phyloP scores from a whole-genome alignment of 2,113 vertebrate genomes.

The Sapayoa aenigma region DNA sequence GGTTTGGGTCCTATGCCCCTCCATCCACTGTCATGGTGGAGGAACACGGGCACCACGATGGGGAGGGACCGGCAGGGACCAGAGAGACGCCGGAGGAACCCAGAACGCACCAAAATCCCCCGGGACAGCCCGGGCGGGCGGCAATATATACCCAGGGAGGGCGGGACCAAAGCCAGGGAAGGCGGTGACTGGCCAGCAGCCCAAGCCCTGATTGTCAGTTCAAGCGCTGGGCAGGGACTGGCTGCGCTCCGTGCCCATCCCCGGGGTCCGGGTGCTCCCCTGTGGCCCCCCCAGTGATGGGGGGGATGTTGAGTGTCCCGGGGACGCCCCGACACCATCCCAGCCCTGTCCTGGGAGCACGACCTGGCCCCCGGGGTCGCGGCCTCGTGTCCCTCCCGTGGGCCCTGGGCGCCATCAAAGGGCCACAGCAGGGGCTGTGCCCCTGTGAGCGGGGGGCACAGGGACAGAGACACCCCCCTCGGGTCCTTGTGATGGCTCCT shows the following conservation, averaged over 20 bases:
- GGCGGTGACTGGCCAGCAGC: not conserved
- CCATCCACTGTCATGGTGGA: accelerated
- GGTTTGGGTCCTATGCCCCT: not conserved
- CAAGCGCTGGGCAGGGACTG: not conserved
- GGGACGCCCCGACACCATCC: accelerated
- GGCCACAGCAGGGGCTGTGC: not conserved
- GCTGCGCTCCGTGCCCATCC: not conserved
- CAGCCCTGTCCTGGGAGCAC: not conserved
- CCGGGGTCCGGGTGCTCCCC: accelerated
- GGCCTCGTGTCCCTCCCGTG: accelerated
- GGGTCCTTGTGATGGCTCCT: not conserved
- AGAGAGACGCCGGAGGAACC: too few species aligned
- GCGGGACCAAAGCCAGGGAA: not conserved
- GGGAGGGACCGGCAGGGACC: not conserved
- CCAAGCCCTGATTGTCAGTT: too few species aligned
- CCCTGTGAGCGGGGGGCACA: accelerated
- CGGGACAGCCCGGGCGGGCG: accelerated
- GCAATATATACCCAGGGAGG: not conserved
- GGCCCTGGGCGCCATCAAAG: not conserved
- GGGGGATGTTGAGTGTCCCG: accelerated
- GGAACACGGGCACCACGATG: too few species aligned
- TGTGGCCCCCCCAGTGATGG: not conserved
- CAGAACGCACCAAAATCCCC: too few species aligned
- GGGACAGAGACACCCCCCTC: not conserved
- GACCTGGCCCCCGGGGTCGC: too few species aligned